Conservation (phyloP, 2,888 invertebrate species). For the Sceliomorpha sp. region DNA sequence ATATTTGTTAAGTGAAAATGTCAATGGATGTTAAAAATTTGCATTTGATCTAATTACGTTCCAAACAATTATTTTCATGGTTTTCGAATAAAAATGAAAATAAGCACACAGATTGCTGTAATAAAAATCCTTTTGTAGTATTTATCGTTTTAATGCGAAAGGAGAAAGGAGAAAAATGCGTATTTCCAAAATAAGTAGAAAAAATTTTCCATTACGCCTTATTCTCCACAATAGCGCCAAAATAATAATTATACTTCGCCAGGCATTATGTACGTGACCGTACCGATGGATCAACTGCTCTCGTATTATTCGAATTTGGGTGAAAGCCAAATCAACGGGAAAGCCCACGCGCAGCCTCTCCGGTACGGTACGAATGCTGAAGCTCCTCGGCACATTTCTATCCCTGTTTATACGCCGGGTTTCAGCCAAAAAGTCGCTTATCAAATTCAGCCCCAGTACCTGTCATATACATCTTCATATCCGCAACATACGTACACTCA, state of each 20-base stretch:
- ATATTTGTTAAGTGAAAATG: too few relatives aligned
- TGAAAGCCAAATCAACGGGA: constrained; percentile 49
- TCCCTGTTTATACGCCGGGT: constrained; percentile 66
- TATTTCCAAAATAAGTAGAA: too few relatives aligned
- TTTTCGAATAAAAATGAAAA: too few relatives aligned
- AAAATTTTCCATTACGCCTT: too few relatives aligned
- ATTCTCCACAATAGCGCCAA: background rate
- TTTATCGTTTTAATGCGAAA: too few relatives aligned
- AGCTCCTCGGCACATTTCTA: constrained; percentile 62
- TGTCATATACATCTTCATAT: constrained; percentile 53
- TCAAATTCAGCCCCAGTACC: constrained; percentile 64
- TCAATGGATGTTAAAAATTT: too few relatives aligned
- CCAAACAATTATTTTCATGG: too few relatives aligned
- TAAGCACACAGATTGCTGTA: too few relatives aligned
- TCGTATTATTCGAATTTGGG: constrained; percentile 69
- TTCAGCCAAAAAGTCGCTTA: constrained; percentile 66
- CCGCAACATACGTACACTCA: constrained; percentile 58
- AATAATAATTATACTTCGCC: constrained; percentile 38
- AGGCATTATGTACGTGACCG: constrained; percentile 69
- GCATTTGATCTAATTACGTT: too few relatives aligned
- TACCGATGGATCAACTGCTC: constrained; percentile 70
- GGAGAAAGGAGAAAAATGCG: too few relatives aligned
- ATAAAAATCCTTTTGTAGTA: too few relatives aligned
- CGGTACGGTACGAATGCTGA: constrained; percentile 60
- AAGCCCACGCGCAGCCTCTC: constrained; percentile 57